Base-by-base conservation (phyloP, 1,140 invertebrate species). In the Leptinotarsa texana region DNA sequence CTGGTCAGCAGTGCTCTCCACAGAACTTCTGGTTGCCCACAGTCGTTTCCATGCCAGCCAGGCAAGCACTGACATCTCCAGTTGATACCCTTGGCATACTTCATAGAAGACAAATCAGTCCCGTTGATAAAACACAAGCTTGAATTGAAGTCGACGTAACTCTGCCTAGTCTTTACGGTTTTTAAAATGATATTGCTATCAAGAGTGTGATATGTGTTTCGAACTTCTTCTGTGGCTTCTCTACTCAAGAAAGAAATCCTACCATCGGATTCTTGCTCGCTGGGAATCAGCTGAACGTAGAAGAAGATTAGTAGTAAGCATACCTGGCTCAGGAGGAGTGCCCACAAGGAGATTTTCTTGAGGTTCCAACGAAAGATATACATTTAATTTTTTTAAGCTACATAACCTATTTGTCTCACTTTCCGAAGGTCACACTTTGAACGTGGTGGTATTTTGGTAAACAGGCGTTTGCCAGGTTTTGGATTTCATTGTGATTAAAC, bases 11-110 rank as follows among this genome's bases (percentile, higher is more conserved):
- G 86, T 0, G 90, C 90, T 21, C 91, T 86, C 89, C 90, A 91
- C 3, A 90, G 88, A 3, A 91, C 89, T 81, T 92, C 90, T 3
- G 90, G 90, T 78, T 91, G 89, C 15, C 90, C 89, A 82, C 91
- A 92, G 69, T 91, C 90, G 0, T 85, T 82, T 2, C 91, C 90
- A 79, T 92, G 91, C 89, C 89, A 92, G 8, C 89, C 89, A 47
- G 83, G 85, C 66, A 86, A 83, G 78, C 91, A 92, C 4, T 85
- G 82, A 78, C 90, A 91, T 77, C 87, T 87, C 73, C 84, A 85
- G 61, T 86, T 82, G 1, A 78, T 57, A 61, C 80, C 77, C 63
- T 80, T 80, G 1, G 79, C 80, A 1, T 75, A 75, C 21, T 80
- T 77, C 86, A 87, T 88, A 33, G 83, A 81, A 72, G 78, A 80